phyloP scores from a whole-genome alignment of 2,113 vertebrate species.

The Thinocorus orbignyianus region DNA sequence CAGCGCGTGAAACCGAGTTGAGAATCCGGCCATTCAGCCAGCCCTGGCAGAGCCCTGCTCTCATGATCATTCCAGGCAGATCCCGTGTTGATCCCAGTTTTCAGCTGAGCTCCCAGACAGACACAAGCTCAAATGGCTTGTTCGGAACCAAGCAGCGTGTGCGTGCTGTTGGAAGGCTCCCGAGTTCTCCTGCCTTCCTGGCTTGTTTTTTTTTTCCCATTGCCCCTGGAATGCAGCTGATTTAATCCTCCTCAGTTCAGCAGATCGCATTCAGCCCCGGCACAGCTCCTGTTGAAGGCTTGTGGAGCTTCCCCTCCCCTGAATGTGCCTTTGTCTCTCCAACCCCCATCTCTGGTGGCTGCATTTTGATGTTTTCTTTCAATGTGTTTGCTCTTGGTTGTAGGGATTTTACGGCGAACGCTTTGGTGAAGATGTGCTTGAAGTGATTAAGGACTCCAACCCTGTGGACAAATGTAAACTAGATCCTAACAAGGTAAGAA shows the following conservation, averaged over 20 bases:
- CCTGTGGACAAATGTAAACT: conserved; percentile 98
- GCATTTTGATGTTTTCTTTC: not conserved
- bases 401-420: conserved; percentile 97
- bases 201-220: not conserved
- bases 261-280: not conserved
- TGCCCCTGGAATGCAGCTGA: not conserved
- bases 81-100: not conserved
- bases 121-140: not conserved
- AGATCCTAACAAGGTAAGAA: conserved; percentile 91
- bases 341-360: not conserved
- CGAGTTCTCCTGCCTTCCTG: conserved; percentile 22
- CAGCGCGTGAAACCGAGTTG: not conserved
- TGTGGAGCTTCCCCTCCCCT: not conserved
- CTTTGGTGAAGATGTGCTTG: conserved; percentile 94
- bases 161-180: not conserved
- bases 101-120: not conserved
- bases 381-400: conserved; percentile 14
- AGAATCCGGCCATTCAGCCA: not conserved
- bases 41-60: not conserved
- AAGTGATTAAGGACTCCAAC: conserved; percentile 98
- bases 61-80: not conserved
- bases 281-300: not conserved
- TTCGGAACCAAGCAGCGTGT: not conserved
- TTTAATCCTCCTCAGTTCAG: conserved; percentile 36
- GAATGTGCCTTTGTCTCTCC: not conserved